Base-by-base conservation (phyloP, 2,888 invertebrate species). In the Apamea epomidion region DNA sequence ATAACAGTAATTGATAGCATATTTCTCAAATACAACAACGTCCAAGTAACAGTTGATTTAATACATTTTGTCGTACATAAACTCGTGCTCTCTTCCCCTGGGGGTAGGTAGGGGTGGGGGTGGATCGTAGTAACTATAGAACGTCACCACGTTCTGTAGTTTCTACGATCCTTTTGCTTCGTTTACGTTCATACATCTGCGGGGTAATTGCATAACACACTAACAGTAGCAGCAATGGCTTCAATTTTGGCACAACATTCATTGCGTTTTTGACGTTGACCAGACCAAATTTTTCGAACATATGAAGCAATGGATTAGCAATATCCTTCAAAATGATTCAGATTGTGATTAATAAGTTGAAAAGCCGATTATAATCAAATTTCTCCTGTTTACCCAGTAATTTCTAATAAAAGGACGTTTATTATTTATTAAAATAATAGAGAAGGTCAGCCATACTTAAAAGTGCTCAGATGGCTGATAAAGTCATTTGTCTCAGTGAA, bases 401-500 rank as follows among this genome's bases (percentile, higher is more conserved):
- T 80, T 83, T 83, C 65, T 71, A 42, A 37, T 54, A 51, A 78
- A 80, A 68, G 54, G 10, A 21, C 37, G 8, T 29, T 73, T 67
- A 76, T 76, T 84, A 83, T 79, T 71, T 76, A 81, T 78, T 78
- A 71, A 81, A 82, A 81, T 81, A 74, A 67, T 80, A 76, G 48
- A 69, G 76, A 68, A 87, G 82, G 78, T 80, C 77, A 84, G 70
- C 88, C 84, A 88, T 90, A 67, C 37, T 81, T 81, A n/a, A 32
- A 37, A 88, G 29, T 29, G 82, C 65, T 70, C 87, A 91, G 90
- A 90, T 90, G 84, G 86, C 80, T 88, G 90, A 92, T 92, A 92
- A 90, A 92, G 90, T 91, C 90, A 91, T 92, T 92, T 91, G 88
- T 90, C 87, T 89, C 86, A 91, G 94, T 93, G 93, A 94, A 94